Percentiles rank a stretch among this genome's conserved stretches.
Evolutionary conservation across 2,797 vertebrate genomes (phyloP).

Genomic region (Fratercula arctica): DNA sequence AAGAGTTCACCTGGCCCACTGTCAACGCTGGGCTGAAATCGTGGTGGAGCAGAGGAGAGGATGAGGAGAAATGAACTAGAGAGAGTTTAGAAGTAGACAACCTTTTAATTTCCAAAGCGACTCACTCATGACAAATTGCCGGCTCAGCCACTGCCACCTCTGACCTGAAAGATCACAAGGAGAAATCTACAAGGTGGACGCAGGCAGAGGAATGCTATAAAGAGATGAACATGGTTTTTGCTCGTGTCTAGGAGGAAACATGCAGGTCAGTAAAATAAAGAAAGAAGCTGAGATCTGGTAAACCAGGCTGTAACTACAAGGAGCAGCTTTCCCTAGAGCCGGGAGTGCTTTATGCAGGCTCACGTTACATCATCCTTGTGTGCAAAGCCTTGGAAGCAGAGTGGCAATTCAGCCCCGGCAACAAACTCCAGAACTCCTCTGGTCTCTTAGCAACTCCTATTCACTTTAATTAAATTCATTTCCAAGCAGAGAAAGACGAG

Average conservation of each 20-base stretch:
- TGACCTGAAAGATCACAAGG: background rate
- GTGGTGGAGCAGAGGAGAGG: background rate
- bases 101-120: background rate
- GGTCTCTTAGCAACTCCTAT: slow-evolving; percentile 66
- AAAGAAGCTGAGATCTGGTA: background rate
- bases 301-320: background rate
- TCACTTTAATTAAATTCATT: slow-evolving; percentile 57
- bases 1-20: background rate
- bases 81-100: background rate
- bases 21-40: background rate
- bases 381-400: background rate
- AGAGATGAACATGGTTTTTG: background rate
- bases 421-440: slow-evolving; percentile 54
- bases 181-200: background rate
- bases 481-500: slow-evolving; percentile 29
- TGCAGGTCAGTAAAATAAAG: background rate
- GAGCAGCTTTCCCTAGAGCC: background rate
- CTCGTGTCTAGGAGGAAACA: background rate
- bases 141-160: background rate
- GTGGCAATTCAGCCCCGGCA: slow-evolving; percentile 32
- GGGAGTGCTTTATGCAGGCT: background rate
- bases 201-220: background rate
- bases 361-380: background rate
- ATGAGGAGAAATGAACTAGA: background rate
- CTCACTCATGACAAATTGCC: background rate